Base-by-base conservation (phyloP, 2,113 vertebrate genomes). In the Heterotilapia buettikoferi region DNA sequence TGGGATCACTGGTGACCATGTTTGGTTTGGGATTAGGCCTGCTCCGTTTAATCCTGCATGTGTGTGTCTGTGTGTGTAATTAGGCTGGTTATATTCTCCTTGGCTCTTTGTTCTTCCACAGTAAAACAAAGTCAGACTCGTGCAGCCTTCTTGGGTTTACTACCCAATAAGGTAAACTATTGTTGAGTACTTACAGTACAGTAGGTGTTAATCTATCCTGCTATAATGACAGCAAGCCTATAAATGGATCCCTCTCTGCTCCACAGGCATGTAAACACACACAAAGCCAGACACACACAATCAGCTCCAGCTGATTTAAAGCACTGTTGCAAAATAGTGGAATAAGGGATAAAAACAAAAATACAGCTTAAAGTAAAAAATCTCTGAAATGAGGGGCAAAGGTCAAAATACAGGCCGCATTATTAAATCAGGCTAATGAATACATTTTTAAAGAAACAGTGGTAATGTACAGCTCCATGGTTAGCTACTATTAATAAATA, bases 1-100 rank as follows among this genome's bases (percentile, higher is more conserved):
- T 89, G 56, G 82, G 81, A 91, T 93, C 92, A 90, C 50, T 54
- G 29, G 81, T 83, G 82, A 54, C 66, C 80, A 80, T 86, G 76
- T 84, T 90, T 89, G 54, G 71, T 86, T 87, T 78, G 53, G 88
- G 84, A 92, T 91, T 88, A 31, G 10, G 45, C 26, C 43, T 11
- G 83, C 26, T 87, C 43, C 4, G 11, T 85, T 54, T 89, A 87
- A 90, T 92, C 82, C 63, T 78, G 86, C 45, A 59, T 36, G 59
- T 63, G 59, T 36, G 31, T 63, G 59, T 63, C 2, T 63, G 29
- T 19, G 56, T 73, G 52, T 87, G 56, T 87, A 61, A 89, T 91
- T 81, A 90, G 82, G 43, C 45, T 33, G 83, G 9, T 84, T 90
- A 26, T 19, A 12, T 50, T 83, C 80, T 36, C 68, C 80, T 47